Base-by-base conservation (phyloP, 2,797 vertebrate genomes). In the Phoxinus dragarum region DNA sequence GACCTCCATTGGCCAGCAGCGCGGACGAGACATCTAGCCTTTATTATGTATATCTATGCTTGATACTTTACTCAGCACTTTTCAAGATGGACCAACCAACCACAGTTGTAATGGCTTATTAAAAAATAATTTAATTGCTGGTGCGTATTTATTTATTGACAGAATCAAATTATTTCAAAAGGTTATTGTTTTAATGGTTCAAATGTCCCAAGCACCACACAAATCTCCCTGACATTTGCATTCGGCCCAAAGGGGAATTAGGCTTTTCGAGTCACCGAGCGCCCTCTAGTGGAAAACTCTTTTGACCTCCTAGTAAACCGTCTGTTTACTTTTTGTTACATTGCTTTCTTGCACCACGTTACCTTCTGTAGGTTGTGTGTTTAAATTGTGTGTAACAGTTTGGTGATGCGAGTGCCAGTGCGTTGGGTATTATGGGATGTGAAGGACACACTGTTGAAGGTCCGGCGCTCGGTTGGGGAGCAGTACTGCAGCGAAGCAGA, bases 351-450 rank as follows among this genome's bases (percentile, higher is more conserved):
- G 17, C 76, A 1, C 16, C 31, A 8, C 56, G 17, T 47, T 36
- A 40, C 31, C 61, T 36, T 80, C 44, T 31, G 56, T 21, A 31
- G 44, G 42, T 49, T 17, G 3, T 21, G 61, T 23, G 42, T 66
- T 27, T 27, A 1, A 14, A n/a, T 40, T 4, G 1, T 66, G 27
- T 27, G 27, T 27, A 27, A 27, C 73, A 34, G 31, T 74, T 38
- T 82, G 74, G 40, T 23, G 5, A 97, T 97, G 97, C 82, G 76
- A 56, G 87, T 75, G 87, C 82, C 93, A 67, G 93, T 97, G 36
- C 95, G 93, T 27, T 96, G 98, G 83, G 91, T 99, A 67, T 95
- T 98, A 0, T 99, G 98, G 98, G 98, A 99, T 0, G 96, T 98
- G 86, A 98, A 97, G 82, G 97, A 98, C 93, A 99, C 98, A 0